These are phyloP conservation scores for Odocoileus hemionus DNA, from an alignment of 2,113 vertebrate genomes.

Conservation along the genomic window DNA sequence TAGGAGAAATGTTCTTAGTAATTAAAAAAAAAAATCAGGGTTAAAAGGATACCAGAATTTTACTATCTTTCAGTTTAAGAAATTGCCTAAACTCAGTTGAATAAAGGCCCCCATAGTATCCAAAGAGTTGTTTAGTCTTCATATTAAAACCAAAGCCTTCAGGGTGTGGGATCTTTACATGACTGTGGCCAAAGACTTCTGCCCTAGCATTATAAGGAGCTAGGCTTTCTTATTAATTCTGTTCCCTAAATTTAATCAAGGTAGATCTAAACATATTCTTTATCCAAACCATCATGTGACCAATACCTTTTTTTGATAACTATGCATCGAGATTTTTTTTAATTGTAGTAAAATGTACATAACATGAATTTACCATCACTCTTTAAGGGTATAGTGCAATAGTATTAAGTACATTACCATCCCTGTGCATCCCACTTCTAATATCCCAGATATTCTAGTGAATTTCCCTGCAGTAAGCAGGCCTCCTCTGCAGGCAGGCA, in stretches of 20 bases:
- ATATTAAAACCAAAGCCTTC: neutral
- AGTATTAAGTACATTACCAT: neutral
- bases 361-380: neutral
- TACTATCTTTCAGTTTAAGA: conserved; percentile 47
- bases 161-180: neutral
- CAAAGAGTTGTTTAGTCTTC: neutral
- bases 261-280: neutral
- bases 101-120: neutral
- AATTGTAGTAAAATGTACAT: neutral
- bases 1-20: conserved; percentile 55
- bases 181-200: neutral
- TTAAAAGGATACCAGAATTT: conserved; percentile 61
- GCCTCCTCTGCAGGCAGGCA: neutral
- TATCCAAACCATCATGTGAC: neutral
- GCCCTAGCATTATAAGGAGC: neutral
- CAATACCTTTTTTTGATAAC: neutral
- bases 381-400: neutral
- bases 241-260: neutral
- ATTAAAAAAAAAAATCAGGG: conserved; percentile 24
- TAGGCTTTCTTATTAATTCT: neutral
- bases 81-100: conserved; percentile 31
- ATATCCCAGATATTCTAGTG: neutral
- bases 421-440: neutral
- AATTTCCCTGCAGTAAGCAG: neutral
- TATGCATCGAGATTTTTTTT: neutral